These are phyloP conservation scores for Ephialtes manifestator DNA, from an alignment of 2,888 invertebrate species.

Conservation along the genomic window DNA sequence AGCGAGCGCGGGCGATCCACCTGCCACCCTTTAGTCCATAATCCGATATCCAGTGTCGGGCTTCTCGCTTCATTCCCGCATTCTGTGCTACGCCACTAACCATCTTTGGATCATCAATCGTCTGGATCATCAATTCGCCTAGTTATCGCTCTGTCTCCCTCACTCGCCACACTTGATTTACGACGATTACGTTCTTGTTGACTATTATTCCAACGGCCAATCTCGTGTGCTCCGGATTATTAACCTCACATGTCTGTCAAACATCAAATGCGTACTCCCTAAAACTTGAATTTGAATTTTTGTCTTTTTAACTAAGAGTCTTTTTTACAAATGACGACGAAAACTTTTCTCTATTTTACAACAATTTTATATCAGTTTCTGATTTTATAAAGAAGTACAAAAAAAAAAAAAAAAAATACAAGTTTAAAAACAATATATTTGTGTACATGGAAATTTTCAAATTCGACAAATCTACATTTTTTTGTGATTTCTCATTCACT, in stretches of 20 bases:
- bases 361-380: too few relatives aligned
- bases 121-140: constrained; percentile 61
- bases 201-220: constrained; percentile 20
- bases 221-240: constrained; percentile 28
- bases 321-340: too few relatives aligned
- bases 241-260: neutral
- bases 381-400: too few relatives aligned
- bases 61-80: constrained; percentile 44
- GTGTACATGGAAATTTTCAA: too few relatives aligned
- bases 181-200: constrained; percentile 51
- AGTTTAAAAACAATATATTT: too few relatives aligned
- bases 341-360: too few relatives aligned
- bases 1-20: constrained; percentile 52
- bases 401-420: too few relatives aligned
- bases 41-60: constrained; percentile 70
- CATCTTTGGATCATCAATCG: constrained; percentile 69
- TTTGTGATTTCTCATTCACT: too few relatives aligned
- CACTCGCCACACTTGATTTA: constrained; percentile 58
- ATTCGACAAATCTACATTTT: too few relatives aligned
- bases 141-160: neutral
- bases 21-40: constrained; percentile 67
- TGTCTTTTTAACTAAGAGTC: too few relatives aligned
- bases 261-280: neutral
- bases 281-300: too few relatives aligned
- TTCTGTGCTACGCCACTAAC: constrained; percentile 43